Conservation (phyloP, 2,797 vertebrate genomes). For the Hybognathus amarus region DNA sequence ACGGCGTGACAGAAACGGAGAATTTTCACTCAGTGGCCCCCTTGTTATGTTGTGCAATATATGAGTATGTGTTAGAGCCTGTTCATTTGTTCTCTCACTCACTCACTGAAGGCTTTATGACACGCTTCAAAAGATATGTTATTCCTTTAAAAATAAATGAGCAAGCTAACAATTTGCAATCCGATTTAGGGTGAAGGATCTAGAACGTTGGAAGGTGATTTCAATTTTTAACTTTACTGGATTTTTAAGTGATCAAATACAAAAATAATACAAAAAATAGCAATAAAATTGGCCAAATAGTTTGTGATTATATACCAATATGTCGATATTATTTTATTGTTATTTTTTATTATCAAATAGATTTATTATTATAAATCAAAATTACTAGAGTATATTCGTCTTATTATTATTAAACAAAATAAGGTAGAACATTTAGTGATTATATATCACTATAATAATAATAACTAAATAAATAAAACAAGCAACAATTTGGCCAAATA, state of each 20-base stretch:
- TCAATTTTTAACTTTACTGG: too few species aligned
- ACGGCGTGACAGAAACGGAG: conserved; percentile 24
- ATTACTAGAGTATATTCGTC: too few species aligned
- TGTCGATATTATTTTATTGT: too few species aligned
- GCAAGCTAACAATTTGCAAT: neutral
- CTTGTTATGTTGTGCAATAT: neutral
- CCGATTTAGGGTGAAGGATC: neutral
- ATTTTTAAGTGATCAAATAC: neutral
- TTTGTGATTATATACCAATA: neutral
- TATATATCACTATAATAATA: too few species aligned
- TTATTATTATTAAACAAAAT: too few species aligned
- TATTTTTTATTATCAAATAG: too few species aligned
- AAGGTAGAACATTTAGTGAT: too few species aligned
- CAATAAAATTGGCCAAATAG: neutral
- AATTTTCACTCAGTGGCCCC: conserved; percentile 14
- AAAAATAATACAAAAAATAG: neutral
- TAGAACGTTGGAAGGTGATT: neutral
- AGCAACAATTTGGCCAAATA: too few species aligned
- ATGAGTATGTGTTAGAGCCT: neutral
- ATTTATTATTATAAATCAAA: too few species aligned
- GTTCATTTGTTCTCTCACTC: neutral
- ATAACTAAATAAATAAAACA: too few species aligned
- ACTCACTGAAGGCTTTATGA: neutral
- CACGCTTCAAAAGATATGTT: neutral
- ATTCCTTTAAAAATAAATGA: neutral